These are phyloP conservation scores for Oxyruncus cristatus DNA, from an alignment of 2,113 vertebrate species.

Conservation along the genomic window DNA sequence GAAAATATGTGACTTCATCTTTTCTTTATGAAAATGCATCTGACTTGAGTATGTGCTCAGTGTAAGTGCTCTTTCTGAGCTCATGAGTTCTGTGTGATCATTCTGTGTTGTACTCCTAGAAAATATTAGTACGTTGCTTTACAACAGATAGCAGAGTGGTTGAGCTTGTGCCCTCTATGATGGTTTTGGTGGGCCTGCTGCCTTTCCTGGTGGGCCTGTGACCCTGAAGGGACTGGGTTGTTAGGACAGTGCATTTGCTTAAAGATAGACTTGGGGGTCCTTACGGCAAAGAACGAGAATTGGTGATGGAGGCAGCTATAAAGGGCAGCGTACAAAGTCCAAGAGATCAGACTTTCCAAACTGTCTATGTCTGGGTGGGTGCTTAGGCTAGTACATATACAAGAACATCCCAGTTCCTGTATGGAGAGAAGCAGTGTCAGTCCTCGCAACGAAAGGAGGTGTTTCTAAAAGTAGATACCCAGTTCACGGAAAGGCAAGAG, in stretches of 20 bases:
- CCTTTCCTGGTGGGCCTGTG: background rate
- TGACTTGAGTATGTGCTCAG: background rate
- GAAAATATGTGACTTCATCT: background rate
- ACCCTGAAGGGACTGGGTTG: background rate
- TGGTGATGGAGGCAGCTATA: background rate
- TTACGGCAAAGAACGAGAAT: background rate
- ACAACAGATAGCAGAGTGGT: too few relatives aligned
- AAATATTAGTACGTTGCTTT: background rate
- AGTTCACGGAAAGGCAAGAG: background rate
- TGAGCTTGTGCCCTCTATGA: background rate
- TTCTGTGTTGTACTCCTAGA: background rate
- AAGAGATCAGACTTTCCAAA: background rate
- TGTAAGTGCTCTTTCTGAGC: background rate
- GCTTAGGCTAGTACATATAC: background rate
- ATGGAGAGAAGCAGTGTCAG: background rate
- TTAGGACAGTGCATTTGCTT: background rate
- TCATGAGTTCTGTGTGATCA: background rate
- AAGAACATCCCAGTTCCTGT: background rate
- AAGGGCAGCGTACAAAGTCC: background rate
- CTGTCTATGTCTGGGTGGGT: background rate
- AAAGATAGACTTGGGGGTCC: background rate
- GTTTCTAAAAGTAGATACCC: background rate
- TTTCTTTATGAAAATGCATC: background rate
- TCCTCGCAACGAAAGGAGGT: background rate
- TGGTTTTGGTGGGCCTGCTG: background rate